Evolutionary conservation across 2,113 vertebrate genomes (phyloP).

Genomic region (Pterophyllum scalare): DNA sequence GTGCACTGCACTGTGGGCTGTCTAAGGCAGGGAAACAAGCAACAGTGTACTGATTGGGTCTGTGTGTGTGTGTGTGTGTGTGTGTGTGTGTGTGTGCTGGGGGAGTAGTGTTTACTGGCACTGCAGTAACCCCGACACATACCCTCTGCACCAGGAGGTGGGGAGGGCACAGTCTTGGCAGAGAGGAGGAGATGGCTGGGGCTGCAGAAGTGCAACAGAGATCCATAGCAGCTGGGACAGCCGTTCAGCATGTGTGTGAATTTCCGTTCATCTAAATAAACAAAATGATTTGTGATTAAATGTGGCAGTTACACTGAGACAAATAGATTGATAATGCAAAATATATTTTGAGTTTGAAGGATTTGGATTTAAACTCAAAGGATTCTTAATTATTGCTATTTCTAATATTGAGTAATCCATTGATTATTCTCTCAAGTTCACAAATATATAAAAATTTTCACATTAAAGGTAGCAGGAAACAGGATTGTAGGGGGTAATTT

Average conservation of each 20-base stretch:
- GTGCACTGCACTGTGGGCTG: slow-evolving; percentile 44
- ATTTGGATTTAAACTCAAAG: not conserved
- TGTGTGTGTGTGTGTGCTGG: slow-evolving; percentile 4
- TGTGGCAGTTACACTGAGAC: not conserved
- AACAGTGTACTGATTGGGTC: slow-evolving; percentile 36
- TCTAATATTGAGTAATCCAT: not conserved
- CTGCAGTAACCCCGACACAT: slow-evolving; percentile 36
- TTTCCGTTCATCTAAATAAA: not conserved
- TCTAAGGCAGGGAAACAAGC: slow-evolving; percentile 38
- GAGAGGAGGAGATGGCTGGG: not conserved
- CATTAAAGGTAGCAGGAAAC: not conserved
- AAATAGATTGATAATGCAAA: not conserved
- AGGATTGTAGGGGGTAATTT: not conserved
- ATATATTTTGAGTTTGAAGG: not conserved
- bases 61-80: slow-evolving; percentile 26
- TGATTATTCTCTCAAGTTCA: not conserved
- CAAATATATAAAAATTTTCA: not conserved
- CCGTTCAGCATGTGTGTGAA: slow-evolving; percentile 25
- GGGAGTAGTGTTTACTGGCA: slow-evolving; percentile 27
- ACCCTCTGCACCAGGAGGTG: slow-evolving; percentile 36
- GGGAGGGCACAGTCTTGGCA: slow-evolving; percentile 13
- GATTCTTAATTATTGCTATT: not conserved
- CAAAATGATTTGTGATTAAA: not conserved
- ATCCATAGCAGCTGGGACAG: slow-evolving; percentile 24
- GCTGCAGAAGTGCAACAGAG: slow-evolving; percentile 8